Evolutionary conservation across 2,888 invertebrate genomes (phyloP), one percentile per base, ranked within the genome.

Genomic region (Tetranychus truncatus): DNA sequence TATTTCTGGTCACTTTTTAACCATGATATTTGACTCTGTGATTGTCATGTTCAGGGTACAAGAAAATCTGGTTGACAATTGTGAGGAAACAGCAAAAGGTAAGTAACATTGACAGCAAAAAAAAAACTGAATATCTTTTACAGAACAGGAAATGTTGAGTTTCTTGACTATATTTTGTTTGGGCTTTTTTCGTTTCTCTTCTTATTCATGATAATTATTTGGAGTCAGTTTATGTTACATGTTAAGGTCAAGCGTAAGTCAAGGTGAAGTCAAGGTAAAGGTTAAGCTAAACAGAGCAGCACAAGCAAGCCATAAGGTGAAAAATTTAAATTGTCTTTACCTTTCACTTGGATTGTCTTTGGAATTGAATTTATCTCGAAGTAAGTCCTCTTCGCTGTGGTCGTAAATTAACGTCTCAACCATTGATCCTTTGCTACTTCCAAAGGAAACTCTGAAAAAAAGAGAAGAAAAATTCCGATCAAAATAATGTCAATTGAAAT

Each of bases 371-470:
- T 55, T 55, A 55, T 55, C 55, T 15, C 15, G 9, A 55, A 55
- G 55, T 55, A 55, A 11, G n/a, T 69, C 69, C 74, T 78, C 78
- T 69, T 78, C 78, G 75, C 76, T 87, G 81, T 89, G 90, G 85
- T 93, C 92, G 85, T 90, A 92, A 80, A 93, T 91, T 79, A 92
- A 86, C 73, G 93, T 93, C 85, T 93, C 93, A 78, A 93, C 92
- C 92, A 93, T 92, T 74, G 92, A 92, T 79, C 92, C 92, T 84
- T 92, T 92, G 80, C 92, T 92, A 83, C 92, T 92, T 79, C 92
- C 93, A 84, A 93, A 93, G 74, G 92, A 92, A 79, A 93, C 93
- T 86, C 92, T 93, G 87, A 18, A 84, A 85, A 45, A 73, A 21
- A 75, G 7, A 76, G 20, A n/a, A n/a, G n/a, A n/a, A 74, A 11